Percentiles rank a stretch among this genome's conserved stretches.
phyloP scores from a whole-genome alignment of 1,140 invertebrate species.

The Drosophila albomicans region DNA sequence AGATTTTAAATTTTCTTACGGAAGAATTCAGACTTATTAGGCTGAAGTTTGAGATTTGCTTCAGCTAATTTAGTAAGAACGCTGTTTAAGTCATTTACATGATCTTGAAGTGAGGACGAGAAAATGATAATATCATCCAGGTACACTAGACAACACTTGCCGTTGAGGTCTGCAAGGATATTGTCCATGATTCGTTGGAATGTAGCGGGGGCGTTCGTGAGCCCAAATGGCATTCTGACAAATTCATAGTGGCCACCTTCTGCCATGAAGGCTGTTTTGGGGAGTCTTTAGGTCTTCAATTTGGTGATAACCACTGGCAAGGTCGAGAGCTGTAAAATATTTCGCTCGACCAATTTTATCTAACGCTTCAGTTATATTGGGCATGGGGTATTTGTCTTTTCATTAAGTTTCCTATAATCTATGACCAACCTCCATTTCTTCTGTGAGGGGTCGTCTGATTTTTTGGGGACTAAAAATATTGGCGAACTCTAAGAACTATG shows the following conservation, averaged over 20 bases:
- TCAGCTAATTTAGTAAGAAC: conserved; percentile 23
- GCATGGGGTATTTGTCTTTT: neutral
- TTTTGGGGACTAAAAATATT: neutral
- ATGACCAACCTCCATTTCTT: conserved; percentile 17
- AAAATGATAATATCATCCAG: neutral
- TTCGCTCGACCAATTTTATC: conserved; percentile 59
- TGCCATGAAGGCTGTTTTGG: neutral
- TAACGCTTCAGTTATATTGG: neutral
- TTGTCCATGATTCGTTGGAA: neutral
- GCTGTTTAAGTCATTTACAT: conserved; percentile 61
- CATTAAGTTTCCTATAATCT: neutral
- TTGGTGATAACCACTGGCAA: neutral
- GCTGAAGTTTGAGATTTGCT: neutral
- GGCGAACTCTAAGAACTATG: too few species aligned
- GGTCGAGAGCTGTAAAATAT: conserved; percentile 40
- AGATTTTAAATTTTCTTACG: too few species aligned
- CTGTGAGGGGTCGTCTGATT: conserved; percentile 19
- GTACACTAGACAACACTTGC: neutral
- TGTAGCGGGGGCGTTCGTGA: neutral
- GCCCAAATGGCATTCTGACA: neutral
- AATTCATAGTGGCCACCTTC: neutral
- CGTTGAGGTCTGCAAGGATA: neutral
- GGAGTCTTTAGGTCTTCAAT: neutral
- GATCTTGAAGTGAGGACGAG: conserved; percentile 11
- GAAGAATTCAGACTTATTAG: too few species aligned